Conservation (phyloP, 2,888 invertebrate genomes). For the Dolichopus griseipennis region DNA sequence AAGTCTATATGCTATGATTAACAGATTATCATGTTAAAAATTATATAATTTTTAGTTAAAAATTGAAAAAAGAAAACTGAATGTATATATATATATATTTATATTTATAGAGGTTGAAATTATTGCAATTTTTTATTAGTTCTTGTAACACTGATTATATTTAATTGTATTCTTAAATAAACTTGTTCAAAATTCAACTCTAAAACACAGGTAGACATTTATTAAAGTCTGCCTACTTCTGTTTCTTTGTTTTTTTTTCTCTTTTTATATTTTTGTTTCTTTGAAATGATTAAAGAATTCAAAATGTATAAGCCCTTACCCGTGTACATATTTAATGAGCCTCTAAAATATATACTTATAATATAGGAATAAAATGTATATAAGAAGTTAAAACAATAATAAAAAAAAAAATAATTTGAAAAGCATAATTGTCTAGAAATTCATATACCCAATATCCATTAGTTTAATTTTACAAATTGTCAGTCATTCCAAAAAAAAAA, state of each 20-base stretch:
- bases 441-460: too few species aligned
- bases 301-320: too few species aligned
- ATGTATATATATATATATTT: too few species aligned
- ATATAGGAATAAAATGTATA: too few species aligned
- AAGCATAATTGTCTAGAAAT: too few species aligned
- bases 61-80: not conserved
- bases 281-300: not conserved
- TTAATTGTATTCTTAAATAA: not conserved
- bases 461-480: too few species aligned
- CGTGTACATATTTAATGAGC: too few species aligned
- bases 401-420: too few species aligned
- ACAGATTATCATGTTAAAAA: not conserved
- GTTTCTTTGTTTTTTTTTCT: too few species aligned
- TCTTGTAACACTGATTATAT: not conserved
- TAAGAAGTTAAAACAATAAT: too few species aligned
- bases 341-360: too few species aligned
- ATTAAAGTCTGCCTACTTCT: not conserved
- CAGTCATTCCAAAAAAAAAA: too few species aligned
- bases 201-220: not conserved
- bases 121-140: not conserved
- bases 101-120: not conserved
- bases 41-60: not conserved
- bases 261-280: not conserved
- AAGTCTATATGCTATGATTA: not conserved
- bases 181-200: not conserved